phyloP scores from a whole-genome alignment of 2,888 invertebrate species.

The Homarus gammarus region DNA sequence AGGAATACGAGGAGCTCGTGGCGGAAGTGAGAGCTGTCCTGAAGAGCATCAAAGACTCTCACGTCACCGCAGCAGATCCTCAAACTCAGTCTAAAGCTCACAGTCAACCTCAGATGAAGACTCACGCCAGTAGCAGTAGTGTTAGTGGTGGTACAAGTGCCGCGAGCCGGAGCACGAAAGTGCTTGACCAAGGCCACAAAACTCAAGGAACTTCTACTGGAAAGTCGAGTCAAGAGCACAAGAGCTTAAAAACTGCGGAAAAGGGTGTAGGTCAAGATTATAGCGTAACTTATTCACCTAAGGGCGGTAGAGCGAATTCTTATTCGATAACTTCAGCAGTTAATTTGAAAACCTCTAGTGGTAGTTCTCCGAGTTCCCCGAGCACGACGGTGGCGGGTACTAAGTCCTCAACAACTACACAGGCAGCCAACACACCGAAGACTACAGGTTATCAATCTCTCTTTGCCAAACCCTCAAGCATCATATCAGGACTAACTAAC shows the following conservation, averaged over 20 bases:
- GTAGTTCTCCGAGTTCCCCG: not conserved
- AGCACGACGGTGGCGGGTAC: not conserved
- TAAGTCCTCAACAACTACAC: conserved; percentile 36
- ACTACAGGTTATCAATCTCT: conserved; percentile 68
- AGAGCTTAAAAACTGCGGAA: not conserved
- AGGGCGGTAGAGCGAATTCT: not conserved
- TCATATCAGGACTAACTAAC: conserved; percentile 70
- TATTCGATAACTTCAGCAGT: not conserved
- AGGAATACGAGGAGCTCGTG: conserved; percentile 67
- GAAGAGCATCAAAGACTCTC: conserved; percentile 2
- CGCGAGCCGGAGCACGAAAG: not conserved
- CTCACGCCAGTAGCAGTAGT: not conserved
- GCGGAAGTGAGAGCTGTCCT: conserved; percentile 49
- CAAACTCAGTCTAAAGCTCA: not conserved
- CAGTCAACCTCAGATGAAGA: not conserved
- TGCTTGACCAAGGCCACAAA: not conserved
- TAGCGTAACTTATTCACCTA: not conserved
- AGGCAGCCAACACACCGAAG: conserved; percentile 18
- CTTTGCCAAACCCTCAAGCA: conserved; percentile 67
- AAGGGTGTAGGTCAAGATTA: not conserved
- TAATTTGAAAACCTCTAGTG: conserved; percentile 1
- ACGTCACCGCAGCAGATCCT: not conserved
- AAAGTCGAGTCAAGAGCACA: not conserved
- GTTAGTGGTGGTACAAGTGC: not conserved
- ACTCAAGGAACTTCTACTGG: not conserved